Evolutionary conservation across 2,797 vertebrate species (phyloP), one percentile per base, ranked within the genome.

Genomic region (Hyperoplus lanceolatus): DNA sequence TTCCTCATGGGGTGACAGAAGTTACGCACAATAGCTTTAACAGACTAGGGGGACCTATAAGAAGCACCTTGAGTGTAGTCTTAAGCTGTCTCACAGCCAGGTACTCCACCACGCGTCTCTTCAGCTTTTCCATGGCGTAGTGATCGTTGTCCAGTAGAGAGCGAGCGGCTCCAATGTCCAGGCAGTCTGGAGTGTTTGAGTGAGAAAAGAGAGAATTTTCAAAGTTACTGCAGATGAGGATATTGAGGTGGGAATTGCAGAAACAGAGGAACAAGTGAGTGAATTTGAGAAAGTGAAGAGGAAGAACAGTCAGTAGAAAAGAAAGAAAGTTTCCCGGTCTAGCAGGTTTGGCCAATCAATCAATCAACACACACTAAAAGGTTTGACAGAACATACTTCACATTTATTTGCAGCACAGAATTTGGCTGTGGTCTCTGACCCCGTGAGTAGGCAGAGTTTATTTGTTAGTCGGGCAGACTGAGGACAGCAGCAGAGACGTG

Each of bases 91-190:
- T 93, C 8, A 99, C 98, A 8, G 98, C 98, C 84, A 99, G 93
- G 69, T 99, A 99, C 87, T 99, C 98, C 86, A 99, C 87, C 68
- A 99, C 97, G 0, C 98, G 96, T 81, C 94, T 96, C 94, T 99
- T 99, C 92, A 99, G 73, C 86, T 99, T 98, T 71, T 99, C 96
- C 97, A 99, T 96, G 75, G 97, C 98, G 0, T 99, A 99, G 79
- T 99, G 98, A 82, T 99, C 98, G 5, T 96, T 98, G 88, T 99
- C 97, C 92, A 99, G 64, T 5, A 98, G 94, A 39, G 97, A 92
- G 0, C 97, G 96, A 43, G 98, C 98, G 0, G 97, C 96, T 9
- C 92, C 91, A 84, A 99, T 99, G 88, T 99, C 97, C 84, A 99
- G 93, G 49, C 96, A 96, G 93, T 99, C 98, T 99, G 89, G 58